A percentile compares a stretch with the other conserved stretches of the same genome.
phyloP scores from a whole-genome alignment of 2,888 invertebrate genomes.

The Pollenia angustigena region DNA sequence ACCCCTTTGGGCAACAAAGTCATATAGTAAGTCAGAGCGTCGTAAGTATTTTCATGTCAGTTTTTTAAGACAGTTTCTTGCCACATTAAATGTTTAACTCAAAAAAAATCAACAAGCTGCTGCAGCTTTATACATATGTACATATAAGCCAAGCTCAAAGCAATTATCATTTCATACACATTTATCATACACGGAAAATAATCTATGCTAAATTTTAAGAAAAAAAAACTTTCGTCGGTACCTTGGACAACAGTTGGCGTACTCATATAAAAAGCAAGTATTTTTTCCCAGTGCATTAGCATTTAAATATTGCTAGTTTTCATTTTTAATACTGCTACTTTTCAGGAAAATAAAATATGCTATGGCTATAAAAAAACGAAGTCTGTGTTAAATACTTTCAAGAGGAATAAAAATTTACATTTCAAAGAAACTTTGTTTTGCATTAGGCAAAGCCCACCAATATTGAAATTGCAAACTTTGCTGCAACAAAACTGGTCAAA shows the following conservation, averaged over 20 bases:
- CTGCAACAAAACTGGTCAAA: background rate
- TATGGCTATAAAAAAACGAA: constrained; percentile 18
- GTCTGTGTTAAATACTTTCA: constrained; percentile 52
- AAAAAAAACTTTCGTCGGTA: too few species aligned
- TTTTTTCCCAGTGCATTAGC: too few species aligned
- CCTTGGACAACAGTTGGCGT: too few species aligned
- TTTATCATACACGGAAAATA: background rate
- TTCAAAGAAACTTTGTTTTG: constrained; percentile 47
- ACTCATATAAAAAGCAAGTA: too few species aligned
- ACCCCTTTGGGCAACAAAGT: constrained; percentile 40
- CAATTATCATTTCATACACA: constrained; percentile 64
- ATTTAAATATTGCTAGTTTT: background rate
- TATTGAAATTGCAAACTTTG: constrained; percentile 27
- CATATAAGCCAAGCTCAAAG: constrained; percentile 38
- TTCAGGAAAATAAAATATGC: constrained; percentile 48
- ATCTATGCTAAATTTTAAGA: too few species aligned
- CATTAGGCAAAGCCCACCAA: constrained; percentile 55
- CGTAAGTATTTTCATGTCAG: constrained; percentile 13
- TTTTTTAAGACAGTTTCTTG: constrained; percentile 61
- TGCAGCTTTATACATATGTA: background rate
- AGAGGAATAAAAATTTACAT: constrained; percentile 28
- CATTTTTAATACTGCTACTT: constrained; percentile 37
- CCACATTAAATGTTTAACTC: constrained; percentile 62
- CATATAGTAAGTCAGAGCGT: constrained; percentile 16
- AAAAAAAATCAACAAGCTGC: background rate